A percentile compares a stretch with the other conserved stretches of the same genome.
Evolutionary conservation across 2,797 vertebrate genomes (phyloP).

Genomic region (Acanthiza pusilla): DNA sequence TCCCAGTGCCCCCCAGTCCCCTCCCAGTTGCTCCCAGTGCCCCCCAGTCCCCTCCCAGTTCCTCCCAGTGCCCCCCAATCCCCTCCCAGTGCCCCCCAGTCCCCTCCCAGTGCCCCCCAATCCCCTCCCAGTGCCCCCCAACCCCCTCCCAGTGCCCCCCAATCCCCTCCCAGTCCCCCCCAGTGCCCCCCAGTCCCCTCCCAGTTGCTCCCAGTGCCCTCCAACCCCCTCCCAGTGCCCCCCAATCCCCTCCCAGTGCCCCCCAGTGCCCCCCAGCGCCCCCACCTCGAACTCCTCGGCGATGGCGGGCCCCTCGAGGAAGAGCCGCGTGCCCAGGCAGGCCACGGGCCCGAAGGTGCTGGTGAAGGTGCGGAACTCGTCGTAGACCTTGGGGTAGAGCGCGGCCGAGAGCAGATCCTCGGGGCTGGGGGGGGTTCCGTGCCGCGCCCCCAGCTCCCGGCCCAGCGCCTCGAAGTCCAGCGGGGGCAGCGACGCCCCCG

Average conservation of each 20-base stretch:
- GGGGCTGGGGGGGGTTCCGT: constrained; percentile 84
- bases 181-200: neutral
- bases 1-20: too few relatives aligned
- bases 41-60: too few relatives aligned
- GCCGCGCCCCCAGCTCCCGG: constrained; percentile 71
- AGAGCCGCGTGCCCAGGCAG: constrained; percentile 89
- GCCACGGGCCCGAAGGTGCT: constrained; percentile 87
- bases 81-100: neutral
- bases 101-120: too few relatives aligned
- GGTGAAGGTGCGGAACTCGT: constrained; percentile 87
- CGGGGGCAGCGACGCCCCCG: constrained; percentile 83
- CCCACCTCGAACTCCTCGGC: constrained; percentile 92
- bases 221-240: neutral
- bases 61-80: too few relatives aligned
- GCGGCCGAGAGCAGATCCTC: constrained; percentile 92
- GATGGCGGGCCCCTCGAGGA: constrained; percentile 91
- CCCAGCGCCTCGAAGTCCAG: constrained; percentile 84
- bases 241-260: too few relatives aligned
- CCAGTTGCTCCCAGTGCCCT: neutral
- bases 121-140: too few relatives aligned
- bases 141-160: too few relatives aligned
- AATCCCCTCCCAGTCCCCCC: neutral
- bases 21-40: too few relatives aligned
- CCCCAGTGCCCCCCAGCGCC: neutral
- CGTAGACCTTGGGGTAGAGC: constrained; percentile 92